These are phyloP conservation scores for Eubucco bourcierii DNA, from an alignment of 2,113 vertebrate genomes.

Conservation along the genomic window DNA sequence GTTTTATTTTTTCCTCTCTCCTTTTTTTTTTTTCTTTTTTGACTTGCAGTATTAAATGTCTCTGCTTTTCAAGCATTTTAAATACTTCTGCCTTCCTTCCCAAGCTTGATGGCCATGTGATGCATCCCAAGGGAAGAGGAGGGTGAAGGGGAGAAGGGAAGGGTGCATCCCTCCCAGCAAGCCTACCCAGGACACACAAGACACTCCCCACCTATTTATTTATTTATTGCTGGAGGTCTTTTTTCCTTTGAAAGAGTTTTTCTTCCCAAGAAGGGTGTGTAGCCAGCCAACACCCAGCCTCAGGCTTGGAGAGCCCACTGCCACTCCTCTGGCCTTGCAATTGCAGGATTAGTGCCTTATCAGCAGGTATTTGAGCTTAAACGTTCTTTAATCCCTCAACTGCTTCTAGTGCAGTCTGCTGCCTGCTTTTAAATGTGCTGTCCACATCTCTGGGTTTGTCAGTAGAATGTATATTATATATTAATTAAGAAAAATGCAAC, in stretches of 20 bases:
- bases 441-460: background rate
- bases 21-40: background rate
- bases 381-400: background rate
- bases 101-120: fast-evolving
- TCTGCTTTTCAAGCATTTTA: background rate
- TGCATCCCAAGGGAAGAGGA: background rate
- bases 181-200: background rate
- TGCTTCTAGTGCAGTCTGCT: background rate
- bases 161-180: background rate
- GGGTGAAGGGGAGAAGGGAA: background rate
- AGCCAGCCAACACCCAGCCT: conserved; percentile 1
- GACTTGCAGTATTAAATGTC: background rate
- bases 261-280: background rate
- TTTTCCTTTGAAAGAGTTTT: background rate
- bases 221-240: background rate
- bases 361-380: background rate
- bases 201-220: background rate
- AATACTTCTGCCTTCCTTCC: background rate
- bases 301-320: background rate
- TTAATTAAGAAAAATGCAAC: background rate
- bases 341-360: background rate
- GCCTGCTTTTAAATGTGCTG: background rate
- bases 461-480: fast-evolving
- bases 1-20: fast-evolving
- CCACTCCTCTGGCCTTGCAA: background rate